A percentile compares a stretch with the other conserved stretches of the same genome.
These are phyloP conservation scores for Oryzias dopingdopingensis DNA, from an alignment of 2,797 vertebrate species.

Conservation along the genomic window DNA sequence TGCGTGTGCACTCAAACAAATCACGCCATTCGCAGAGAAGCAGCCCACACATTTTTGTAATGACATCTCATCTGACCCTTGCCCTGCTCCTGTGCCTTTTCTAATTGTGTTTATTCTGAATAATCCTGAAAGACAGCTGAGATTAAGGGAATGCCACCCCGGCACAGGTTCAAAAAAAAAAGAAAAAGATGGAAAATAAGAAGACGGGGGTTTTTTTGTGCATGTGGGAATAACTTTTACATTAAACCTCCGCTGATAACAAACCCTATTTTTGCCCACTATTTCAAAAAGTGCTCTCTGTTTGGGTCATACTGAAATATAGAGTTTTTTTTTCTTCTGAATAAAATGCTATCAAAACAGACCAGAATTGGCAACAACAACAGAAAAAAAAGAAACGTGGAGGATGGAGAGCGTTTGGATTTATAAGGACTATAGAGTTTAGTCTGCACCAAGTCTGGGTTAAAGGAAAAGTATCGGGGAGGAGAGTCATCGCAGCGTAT, in stretches of 20 bases:
- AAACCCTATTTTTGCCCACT: constrained; percentile 34
- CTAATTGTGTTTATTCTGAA: constrained; percentile 71
- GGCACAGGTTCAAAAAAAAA: constrained; percentile 42
- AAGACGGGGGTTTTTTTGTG: constrained; percentile 38
- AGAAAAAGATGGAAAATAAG: constrained; percentile 8
- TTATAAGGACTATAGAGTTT: constrained; percentile 36
- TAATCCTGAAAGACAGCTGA: constrained; percentile 44
- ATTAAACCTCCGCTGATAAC: constrained; percentile 29
- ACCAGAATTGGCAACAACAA: constrained; percentile 35
- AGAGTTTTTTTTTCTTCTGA: constrained; percentile 43
- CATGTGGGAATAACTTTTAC: constrained; percentile 32
- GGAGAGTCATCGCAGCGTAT: constrained; percentile 21
- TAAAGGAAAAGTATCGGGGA: constrained; percentile 44
- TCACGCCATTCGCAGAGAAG: neutral
- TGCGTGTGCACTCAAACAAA: neutral
- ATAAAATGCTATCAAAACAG: constrained; percentile 60
- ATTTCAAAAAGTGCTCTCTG: constrained; percentile 52
- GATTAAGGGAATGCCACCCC: constrained; percentile 16
- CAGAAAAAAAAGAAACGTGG: constrained; percentile 46
- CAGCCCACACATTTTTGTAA: constrained; percentile 62
- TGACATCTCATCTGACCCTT: constrained; percentile 68
- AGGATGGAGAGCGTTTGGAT: constrained; percentile 31
- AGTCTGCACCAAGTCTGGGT: constrained; percentile 44
- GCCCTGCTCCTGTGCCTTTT: constrained; percentile 48
- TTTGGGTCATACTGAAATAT: constrained; percentile 64